phyloP scores from a whole-genome alignment of 2,797 vertebrate species.

The Darevskia nairensis region DNA sequence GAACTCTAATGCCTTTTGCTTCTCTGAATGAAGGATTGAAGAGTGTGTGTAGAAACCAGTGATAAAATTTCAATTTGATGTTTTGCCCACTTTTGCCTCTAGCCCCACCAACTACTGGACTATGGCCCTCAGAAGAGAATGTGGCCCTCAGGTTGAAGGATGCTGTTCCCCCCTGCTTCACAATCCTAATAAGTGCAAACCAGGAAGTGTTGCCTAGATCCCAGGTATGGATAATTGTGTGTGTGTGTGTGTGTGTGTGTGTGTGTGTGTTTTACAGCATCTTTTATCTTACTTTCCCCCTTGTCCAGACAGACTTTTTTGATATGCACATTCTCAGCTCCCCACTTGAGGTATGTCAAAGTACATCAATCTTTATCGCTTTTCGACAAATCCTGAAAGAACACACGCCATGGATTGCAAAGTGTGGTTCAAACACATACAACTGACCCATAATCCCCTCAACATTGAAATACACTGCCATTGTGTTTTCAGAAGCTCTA shows the following conservation, averaged over 20 bases:
- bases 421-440: conserved; percentile 11
- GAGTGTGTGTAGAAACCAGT: too few species aligned
- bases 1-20: too few species aligned
- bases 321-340: not conserved
- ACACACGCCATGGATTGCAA: not conserved
- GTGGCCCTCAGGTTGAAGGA: too few species aligned
- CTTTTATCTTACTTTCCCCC: not conserved
- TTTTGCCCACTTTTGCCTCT: too few species aligned
- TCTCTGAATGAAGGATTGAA: too few species aligned
- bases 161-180: too few species aligned
- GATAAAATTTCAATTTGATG: too few species aligned
- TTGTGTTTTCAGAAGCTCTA: conserved; percentile 28
- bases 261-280: not conserved
- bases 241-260: not conserved
- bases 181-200: not conserved
- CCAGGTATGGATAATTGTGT: not conserved
- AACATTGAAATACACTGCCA: not conserved
- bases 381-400: conserved; percentile 37
- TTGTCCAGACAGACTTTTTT: not conserved
- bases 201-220: not conserved
- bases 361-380: not conserved
- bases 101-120: too few species aligned
- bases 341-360: not conserved
- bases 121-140: too few species aligned
- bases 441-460: not conserved